phyloP scores from a whole-genome alignment of 2,888 invertebrate genomes.

The Biston stratarius region DNA sequence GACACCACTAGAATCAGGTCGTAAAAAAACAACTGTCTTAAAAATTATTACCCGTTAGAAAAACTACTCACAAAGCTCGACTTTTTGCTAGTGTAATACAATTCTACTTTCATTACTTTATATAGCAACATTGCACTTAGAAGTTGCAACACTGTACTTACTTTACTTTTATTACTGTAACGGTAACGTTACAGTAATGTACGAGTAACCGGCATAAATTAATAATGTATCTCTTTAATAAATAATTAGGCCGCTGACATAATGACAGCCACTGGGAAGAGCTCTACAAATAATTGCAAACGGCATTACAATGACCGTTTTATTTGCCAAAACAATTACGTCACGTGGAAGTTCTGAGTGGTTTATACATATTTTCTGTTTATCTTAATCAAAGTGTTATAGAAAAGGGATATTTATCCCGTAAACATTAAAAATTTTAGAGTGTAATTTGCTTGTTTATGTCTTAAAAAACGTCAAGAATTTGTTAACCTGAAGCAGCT shows the following conservation, averaged over 20 bases:
- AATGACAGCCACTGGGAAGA: constrained; percentile 15
- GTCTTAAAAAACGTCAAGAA: too few species aligned
- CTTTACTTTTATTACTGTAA: too few species aligned
- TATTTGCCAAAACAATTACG: constrained; percentile 1
- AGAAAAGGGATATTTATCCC: too few species aligned
- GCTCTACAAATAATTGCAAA: constrained; percentile 18
- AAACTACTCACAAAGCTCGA: too few species aligned
- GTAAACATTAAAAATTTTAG: background rate
- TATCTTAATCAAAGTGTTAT: too few species aligned
- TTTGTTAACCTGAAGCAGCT: constrained; percentile 40
- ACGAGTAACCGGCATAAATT: constrained; percentile 20
- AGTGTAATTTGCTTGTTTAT: too few species aligned
- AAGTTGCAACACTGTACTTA: constrained; percentile 5
- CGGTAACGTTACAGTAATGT: constrained; percentile 1
- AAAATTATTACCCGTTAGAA: too few species aligned
- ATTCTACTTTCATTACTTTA: background rate
- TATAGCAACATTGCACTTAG: background rate
- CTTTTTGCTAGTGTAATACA: too few species aligned
- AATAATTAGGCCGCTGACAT: constrained; percentile 28
- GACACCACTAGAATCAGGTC: too few species aligned
- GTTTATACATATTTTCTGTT: too few species aligned
- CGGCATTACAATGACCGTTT: constrained; percentile 12
- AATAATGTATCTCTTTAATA: constrained; percentile 31
- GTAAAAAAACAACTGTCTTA: too few species aligned
- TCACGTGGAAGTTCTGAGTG: background rate